Evolutionary conservation across 2,888 invertebrate species (phyloP).

Genomic region (Tenthredo mesomela): DNA sequence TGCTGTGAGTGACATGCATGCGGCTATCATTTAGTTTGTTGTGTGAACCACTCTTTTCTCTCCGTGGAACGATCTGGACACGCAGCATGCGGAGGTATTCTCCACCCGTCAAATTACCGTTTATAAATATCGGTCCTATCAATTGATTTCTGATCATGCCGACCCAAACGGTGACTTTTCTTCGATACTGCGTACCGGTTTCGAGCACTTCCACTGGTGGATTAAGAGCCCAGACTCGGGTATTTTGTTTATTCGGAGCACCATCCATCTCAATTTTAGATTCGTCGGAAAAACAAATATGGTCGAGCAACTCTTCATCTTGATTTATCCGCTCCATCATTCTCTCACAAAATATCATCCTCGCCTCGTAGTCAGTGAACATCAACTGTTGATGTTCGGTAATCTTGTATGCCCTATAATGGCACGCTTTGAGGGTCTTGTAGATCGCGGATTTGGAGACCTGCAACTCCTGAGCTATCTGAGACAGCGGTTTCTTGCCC

Average conservation of each 20-base stretch:
- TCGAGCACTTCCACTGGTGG: not conserved
- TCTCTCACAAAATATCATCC: not conserved
- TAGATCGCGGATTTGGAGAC: not conserved
- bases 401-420: not conserved
- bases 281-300: slow-evolving; percentile 8
- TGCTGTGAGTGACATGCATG: no score
- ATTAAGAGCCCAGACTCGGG: not conserved
- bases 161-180: not conserved
- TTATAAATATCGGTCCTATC: not conserved
- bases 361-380: not conserved
- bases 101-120: not conserved
- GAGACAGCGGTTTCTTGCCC: not conserved
- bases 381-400: not conserved
- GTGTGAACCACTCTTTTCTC: no score
- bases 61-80: not conserved
- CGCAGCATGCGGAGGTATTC: not conserved
- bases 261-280: not conserved
- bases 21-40: no score
- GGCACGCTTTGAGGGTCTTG: not conserved
- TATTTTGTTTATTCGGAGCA: not conserved
- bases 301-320: not conserved
- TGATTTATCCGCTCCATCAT: not conserved
- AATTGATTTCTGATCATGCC: not conserved
- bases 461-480: not conserved
- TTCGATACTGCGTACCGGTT: not conserved